Base-by-base conservation (phyloP, 2,797 vertebrate species). In the Cetoscarus ocellatus region DNA sequence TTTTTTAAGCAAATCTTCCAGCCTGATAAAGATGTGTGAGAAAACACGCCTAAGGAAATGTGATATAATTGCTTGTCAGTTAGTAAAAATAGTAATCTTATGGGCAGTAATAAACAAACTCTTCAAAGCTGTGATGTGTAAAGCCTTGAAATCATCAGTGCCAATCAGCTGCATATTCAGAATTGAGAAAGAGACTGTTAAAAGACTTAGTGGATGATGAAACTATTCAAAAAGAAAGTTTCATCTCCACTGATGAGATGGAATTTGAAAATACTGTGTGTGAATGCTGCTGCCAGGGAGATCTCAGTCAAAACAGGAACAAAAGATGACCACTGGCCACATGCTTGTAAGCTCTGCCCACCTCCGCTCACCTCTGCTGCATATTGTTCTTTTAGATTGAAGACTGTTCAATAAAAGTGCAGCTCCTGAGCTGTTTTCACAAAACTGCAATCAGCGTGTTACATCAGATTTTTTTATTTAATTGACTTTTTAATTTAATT, bases 61-160 rank as follows among this genome's bases (percentile, higher is more conserved):
- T 17, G 57, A 6, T 54, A 36, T 66, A 72, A 75, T 61, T 69
- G 57, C 63, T 58, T 54, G 38, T 51, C 27, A 63, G 40, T 64
- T 65, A 59, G 51, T 69, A 66, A 72, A 81, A 74, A 73, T 45
- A 71, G 34, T 17, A 51, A 75, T 59, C 7, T 10, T 56, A 35
- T 39, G 67, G 36, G 17, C 43, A 36, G 10, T 38, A 50, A 38
- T 60, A 54, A 73, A 61, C 49, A 61, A n/a, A 72, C 47, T 40
- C 51, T 55, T 79, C 35, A 63, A 68, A 80, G 36, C 56, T 60
- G 12, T 59, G 49, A 27, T 8, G 6, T 39, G 36, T 58, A n/a
- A 35, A 17, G 1, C 9, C 42, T 34, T 62, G 52, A 12, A 49
- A 49, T 60, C 54, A 62, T 56, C 36, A 18, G 35, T 59, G 47